Base-by-base conservation (phyloP, 2,113 vertebrate genomes). In the Ictidomys tridecemlineatus region DNA sequence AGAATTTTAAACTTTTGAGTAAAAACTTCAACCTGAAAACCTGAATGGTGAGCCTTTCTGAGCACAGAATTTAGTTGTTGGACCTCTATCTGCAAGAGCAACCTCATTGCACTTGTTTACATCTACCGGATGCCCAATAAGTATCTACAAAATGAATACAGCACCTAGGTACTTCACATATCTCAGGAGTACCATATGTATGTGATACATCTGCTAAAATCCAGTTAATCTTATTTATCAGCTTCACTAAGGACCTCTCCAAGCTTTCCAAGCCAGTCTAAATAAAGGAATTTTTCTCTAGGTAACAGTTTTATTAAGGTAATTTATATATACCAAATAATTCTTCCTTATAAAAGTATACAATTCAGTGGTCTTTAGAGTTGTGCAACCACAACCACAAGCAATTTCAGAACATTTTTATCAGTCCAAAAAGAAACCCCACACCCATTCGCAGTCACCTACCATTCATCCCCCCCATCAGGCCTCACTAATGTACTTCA, bases 391-490 rank as follows among this genome's bases (percentile, higher is more conserved):
- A 83, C 61, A 0, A 37, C 8, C 37, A 72, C 24, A 30, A 73
- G 85, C 70, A 84, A 48, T 76, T 86, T 93, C 48, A 96, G 20
- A 78, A 92, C 48, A 76, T 32, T 86, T 70, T 90, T 73, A 76
- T 79, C 39, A 80, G 26, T 17, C 73, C 13, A 11, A 76, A 78
- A 45, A 53, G 91, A 91, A 95, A 12, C 37, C 34, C 20, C 42
- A 63, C 8, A 32, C n/a, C n/a, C 48, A 78, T 76, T 14, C 45
- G 14, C 37, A 69, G 32, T 88, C 39, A 51, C 8, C 4, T 7
- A 17, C 32, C 53, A 0, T 9, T 34, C 5, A 32, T 34, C 48
- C 51, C 30, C 26, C 13, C 13, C 17, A 17, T 12, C 1, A 72
- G 5, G 37, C 20, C 20, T 51, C 24, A 53, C 53, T 51, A 45